phyloP scores from a whole-genome alignment of 2,113 vertebrate species.

The Epinephelus lanceolatus region DNA sequence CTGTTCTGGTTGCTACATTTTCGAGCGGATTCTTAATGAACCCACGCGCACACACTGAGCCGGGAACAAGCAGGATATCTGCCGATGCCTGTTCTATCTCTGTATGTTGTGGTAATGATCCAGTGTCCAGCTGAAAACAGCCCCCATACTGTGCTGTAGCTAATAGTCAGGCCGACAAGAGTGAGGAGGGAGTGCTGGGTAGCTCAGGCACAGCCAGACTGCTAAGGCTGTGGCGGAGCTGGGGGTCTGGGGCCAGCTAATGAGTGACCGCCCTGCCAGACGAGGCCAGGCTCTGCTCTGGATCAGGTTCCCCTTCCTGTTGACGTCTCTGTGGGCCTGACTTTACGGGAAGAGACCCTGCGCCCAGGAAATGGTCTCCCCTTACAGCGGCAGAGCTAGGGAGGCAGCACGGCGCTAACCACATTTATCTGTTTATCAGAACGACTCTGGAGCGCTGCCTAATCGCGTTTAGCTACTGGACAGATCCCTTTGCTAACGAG shows the following conservation, averaged over 20 bases:
- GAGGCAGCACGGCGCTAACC: constrained; percentile 81
- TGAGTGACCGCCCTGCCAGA: constrained; percentile 82
- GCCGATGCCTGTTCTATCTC: constrained; percentile 51
- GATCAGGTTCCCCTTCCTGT: constrained; percentile 89
- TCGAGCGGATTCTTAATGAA: constrained; percentile 47
- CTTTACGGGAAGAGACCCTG: constrained; percentile 87
- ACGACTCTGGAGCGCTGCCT: constrained; percentile 85
- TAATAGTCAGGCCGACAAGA: constrained; percentile 48
- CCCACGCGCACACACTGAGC: background rate
- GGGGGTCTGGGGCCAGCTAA: constrained; percentile 79
- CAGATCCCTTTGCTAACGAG: constrained; percentile 83
- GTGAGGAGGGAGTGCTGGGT: constrained; percentile 42
- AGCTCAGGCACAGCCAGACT: constrained; percentile 56
- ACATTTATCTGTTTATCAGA: constrained; percentile 89
- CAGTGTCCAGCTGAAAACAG: constrained; percentile 60
- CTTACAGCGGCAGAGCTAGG: constrained; percentile 82
- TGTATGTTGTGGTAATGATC: constrained; percentile 60
- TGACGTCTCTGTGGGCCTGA: constrained; percentile 83
- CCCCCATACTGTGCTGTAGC: constrained; percentile 42
- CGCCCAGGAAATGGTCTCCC: constrained; percentile 87
- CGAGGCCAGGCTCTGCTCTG: constrained; percentile 78
- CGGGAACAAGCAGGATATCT: constrained; percentile 42
- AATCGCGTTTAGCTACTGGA: constrained; percentile 85
- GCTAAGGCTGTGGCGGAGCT: constrained; percentile 49
- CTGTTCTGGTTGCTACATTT: constrained; percentile 34